Base-by-base conservation (phyloP, 1,140 invertebrate species). In the Bombus pascuorum region DNA sequence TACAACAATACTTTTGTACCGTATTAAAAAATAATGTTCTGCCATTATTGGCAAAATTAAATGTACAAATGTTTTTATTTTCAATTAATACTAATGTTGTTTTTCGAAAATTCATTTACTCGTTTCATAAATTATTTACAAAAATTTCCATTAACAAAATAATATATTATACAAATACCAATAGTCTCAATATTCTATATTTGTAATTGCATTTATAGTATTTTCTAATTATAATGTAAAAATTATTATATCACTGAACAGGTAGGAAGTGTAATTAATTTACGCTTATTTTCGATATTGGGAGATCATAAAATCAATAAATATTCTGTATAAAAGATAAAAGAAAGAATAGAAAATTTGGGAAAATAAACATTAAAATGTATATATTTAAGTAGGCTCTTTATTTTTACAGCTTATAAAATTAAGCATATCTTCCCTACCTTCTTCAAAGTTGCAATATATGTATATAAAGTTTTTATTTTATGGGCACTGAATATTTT, bases 381-480 rank as follows among this genome's bases (percentile, higher is more conserved):
- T 86, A 75, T 86, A 75, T 86, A 82, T 28, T 81, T 68, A 68
- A 42, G 57, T 74, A 85, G 76, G 47, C 44, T 76, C 18, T 76
- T 76, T 37, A 59, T 86, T 82, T 82, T 75, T 76, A 76, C 34
- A 62, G 73, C 34, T 62, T 65, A 47, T 70, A 70, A 76, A 22
- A 83, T 42, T 71, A 72, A 84, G 76, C 32, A 22, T 22, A 80
- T 72, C 68, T 79, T 84, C 62, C 32, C 53, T 39, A 57, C 22
- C 37, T 79, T 47, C 47, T 84, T 15, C 76, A 34, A 9, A 34
- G 10, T 62, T 22, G 18, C 32, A 71, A 62, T 80, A 72, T 65
- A 32, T 84, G 53, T 84, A 77, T 18, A 72, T 80, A 85, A 71
- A 47, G 34, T 47, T 47, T 53, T 79, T 72, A 62, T 72, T 72